Percentiles rank a stretch among this genome's conserved stretches.
phyloP scores from a whole-genome alignment of 1,140 invertebrate species.

The Radopholus similis region DNA sequence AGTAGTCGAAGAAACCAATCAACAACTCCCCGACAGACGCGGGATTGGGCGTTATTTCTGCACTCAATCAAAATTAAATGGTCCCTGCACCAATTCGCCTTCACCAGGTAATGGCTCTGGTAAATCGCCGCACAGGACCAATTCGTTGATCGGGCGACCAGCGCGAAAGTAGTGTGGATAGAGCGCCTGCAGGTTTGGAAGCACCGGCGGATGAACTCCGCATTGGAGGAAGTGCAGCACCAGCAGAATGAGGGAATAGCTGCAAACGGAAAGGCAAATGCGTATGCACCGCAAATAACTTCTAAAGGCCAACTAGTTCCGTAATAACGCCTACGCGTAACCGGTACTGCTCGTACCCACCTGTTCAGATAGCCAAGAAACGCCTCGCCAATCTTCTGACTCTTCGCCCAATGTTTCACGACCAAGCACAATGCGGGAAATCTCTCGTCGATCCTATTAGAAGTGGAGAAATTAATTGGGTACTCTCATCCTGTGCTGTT shows the following conservation, averaged over 20 bases:
- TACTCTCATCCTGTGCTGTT: not conserved
- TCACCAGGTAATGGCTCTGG: constrained; percentile 24
- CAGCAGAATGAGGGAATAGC: constrained; percentile 89
- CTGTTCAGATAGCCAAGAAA: constrained; percentile 77
- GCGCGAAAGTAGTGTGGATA: constrained; percentile 36
- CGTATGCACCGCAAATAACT: not conserved
- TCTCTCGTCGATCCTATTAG: constrained; percentile 79
- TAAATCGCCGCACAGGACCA: constrained; percentile 38
- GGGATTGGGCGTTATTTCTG: constrained; percentile 66
- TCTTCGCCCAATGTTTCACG: constrained; percentile 88
- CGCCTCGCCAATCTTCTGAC: constrained; percentile 87
- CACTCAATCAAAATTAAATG: constrained; percentile 15
- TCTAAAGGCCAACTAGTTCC: too few relatives aligned
- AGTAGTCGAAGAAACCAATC: constrained; percentile 82
- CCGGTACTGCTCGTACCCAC: too few relatives aligned
- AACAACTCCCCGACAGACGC: constrained; percentile 80
- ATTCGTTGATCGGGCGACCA: constrained; percentile 2
- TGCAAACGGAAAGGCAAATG: constrained; percentile 66
- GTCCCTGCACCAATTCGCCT: too few relatives aligned
- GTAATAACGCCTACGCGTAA: too few relatives aligned
- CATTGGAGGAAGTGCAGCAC: constrained; percentile 91
- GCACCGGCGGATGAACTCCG: constrained; percentile 64
- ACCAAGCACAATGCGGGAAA: constrained; percentile 82
- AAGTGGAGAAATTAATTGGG: too few relatives aligned
- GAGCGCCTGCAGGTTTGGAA: constrained; percentile 51